Base-by-base conservation (phyloP, 2,113 vertebrate species). In the Picathartes gymnocephalus region DNA sequence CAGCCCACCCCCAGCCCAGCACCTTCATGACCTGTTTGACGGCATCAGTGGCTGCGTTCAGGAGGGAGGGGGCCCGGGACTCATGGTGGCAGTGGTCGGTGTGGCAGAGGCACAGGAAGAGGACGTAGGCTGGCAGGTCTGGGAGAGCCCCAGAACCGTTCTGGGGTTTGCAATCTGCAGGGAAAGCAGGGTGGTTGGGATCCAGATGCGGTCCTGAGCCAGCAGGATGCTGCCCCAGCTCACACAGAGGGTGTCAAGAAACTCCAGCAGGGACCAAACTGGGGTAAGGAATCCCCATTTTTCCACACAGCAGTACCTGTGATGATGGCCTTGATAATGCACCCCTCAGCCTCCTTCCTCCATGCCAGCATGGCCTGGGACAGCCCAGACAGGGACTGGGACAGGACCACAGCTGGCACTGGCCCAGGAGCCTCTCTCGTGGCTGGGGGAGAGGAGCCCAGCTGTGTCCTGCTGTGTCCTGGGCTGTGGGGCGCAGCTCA, bases 1-100 rank as follows among this genome's bases (percentile, higher is more conserved):
- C 61, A 57, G 7, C 22, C 27, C 47, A 37, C 6, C n/a, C 13
- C 10, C 40, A 39, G 20, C 22, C 23, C 81, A 71, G 40, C 95
- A 98, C 98, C 98, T 98, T 98, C 79, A 98, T 93, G 79, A 97
- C 96, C 20, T 96, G 92, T 96, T 98, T 98, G 87, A 98, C 96
- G 33, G 96, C 98, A 3, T 81, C 57, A 35, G 98, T 81, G 13
- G 96, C 84, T 1, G 97, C 72, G 2, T 81, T 51, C n/a, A 98
- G 97, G 39, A 98, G 97, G 0, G 97, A 97, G 54, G 35, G 90
- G 14, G 96, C 96, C 2, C 95, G 93, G 1, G 39, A 45, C n/a
- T 94, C 93, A 1, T 98, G 98, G 2, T 88, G 79, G 25, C 94
- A 95, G 82, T 92, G 90, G 95, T 98, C 98, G 0, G 96, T 96